Conservation (phyloP, 2,797 vertebrate species). For the Chlorospingus semifuscus region DNA sequence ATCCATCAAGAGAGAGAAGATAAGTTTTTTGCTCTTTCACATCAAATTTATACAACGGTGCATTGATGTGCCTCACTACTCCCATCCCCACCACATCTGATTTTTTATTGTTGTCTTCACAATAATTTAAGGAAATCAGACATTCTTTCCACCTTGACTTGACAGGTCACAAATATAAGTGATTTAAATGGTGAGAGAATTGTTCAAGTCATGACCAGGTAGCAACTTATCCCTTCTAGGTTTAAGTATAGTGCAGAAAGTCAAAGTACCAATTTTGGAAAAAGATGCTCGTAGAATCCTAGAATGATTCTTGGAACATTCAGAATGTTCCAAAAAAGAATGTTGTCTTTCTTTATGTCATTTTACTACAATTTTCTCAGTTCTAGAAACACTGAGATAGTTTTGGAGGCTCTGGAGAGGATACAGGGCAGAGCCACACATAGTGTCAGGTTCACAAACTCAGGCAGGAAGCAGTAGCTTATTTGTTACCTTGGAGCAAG, state of each 20-base stretch:
- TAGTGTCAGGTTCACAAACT: neutral
- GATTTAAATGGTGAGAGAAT: neutral
- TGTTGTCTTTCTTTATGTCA: neutral
- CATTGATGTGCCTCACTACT: slow-evolving; percentile 41
- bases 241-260: neutral
- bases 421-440: neutral
- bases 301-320: neutral
- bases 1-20: slow-evolving; percentile 46
- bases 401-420: neutral
- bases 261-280: neutral
- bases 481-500: neutral
- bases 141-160: slow-evolving; percentile 8
- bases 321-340: neutral
- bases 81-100: neutral
- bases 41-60: slow-evolving; percentile 48
- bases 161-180: slow-evolving; percentile 27
- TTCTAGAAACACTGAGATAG: neutral
- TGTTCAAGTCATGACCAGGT: neutral
- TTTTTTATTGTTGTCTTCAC: slow-evolving; percentile 44
- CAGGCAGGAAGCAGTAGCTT: neutral
- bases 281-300: neutral
- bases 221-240: neutral
- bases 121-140: slow-evolving; percentile 27
- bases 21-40: slow-evolving; percentile 67
- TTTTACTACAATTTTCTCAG: neutral